These are phyloP conservation scores for Danaus plexippus DNA, from an alignment of 1,140 invertebrate genomes.

Conservation along the genomic window DNA sequence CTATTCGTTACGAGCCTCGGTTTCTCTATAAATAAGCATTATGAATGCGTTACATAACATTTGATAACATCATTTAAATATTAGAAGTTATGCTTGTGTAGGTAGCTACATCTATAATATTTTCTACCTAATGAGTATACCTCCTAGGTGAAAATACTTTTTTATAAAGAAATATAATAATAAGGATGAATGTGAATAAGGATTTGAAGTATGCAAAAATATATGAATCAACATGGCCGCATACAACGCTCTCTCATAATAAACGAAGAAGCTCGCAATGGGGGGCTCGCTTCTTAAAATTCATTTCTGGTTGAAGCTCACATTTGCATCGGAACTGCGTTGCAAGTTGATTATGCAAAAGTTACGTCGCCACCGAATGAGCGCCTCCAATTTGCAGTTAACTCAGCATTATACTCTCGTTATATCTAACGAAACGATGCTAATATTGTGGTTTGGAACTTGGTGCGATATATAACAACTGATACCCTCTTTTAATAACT, in stretches of 20 bases:
- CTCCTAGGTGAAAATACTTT: too few relatives aligned
- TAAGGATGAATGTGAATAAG: too few relatives aligned
- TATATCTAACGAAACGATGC: constrained; percentile 31
- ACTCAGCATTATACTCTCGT: constrained; percentile 39
- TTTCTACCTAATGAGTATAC: too few relatives aligned
- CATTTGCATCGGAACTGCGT: constrained; percentile 58
- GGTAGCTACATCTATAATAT: too few relatives aligned
- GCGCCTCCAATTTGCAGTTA: constrained; percentile 46
- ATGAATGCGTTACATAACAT: too few relatives aligned
- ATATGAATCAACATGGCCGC: constrained; percentile 9
- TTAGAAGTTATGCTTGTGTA: too few relatives aligned
- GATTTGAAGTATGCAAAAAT: too few relatives aligned
- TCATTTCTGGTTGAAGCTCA: constrained; percentile 36
- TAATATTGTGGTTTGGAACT: constrained; percentile 19
- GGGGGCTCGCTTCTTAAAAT: constrained; percentile 39
- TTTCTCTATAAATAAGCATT: too few relatives aligned
- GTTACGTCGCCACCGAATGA: constrained; percentile 36
- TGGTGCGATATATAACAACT: constrained; percentile 18
- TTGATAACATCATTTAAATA: too few relatives aligned
- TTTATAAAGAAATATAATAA: too few relatives aligned
- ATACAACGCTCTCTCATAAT: constrained; percentile 14
- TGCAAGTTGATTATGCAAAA: constrained; percentile 59
- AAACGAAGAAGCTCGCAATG: constrained; percentile 18
- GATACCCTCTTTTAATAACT: constrained; percentile 16
- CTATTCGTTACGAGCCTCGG: too few relatives aligned